Conservation (phyloP, 2,797 vertebrate species). For the Parotocinclus haroldoi region DNA sequence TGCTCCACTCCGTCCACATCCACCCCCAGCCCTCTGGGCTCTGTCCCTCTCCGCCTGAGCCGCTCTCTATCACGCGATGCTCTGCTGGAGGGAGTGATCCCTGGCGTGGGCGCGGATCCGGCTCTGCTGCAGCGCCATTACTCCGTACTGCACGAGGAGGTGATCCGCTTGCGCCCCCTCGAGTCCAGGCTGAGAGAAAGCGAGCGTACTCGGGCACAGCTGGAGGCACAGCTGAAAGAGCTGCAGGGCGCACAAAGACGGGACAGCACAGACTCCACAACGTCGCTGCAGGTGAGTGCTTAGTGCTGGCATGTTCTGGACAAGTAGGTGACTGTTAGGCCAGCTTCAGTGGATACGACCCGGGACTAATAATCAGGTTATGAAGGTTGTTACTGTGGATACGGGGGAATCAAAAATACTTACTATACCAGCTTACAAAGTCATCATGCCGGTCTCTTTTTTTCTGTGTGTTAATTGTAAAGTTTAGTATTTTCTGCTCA, state of each 20-base stretch:
- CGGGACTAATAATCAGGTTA: too few species aligned
- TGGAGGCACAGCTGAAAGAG: conserved; percentile 69
- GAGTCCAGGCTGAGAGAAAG: conserved; percentile 69
- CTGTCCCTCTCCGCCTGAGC: conserved; percentile 52
- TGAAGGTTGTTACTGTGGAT: too few species aligned
- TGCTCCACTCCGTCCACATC: conserved; percentile 30
- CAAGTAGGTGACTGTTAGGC: too few species aligned
- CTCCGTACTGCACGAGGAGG: conserved; percentile 77
- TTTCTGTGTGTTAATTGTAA: too few species aligned
- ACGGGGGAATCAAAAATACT: too few species aligned
- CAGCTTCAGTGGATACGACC: too few species aligned
- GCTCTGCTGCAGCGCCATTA: conserved; percentile 68
- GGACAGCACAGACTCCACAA: conserved; percentile 42
- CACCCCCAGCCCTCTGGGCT: conserved; percentile 15
- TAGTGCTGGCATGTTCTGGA: too few species aligned
- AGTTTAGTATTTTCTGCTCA: too few species aligned
- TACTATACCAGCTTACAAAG: too few species aligned
- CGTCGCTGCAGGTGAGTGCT: conserved; percentile 51
- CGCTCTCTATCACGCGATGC: conserved; percentile 76
- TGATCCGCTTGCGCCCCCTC: conserved; percentile 62
- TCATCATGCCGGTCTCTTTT: too few species aligned
- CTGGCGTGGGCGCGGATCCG: conserved; percentile 60
- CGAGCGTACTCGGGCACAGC: conserved; percentile 59
- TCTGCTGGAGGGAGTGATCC: conserved; percentile 48
- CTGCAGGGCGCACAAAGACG: conserved; percentile 45